Evolutionary conservation across 1,140 invertebrate genomes (phyloP).

Genomic region (Bombus cullumanus): DNA sequence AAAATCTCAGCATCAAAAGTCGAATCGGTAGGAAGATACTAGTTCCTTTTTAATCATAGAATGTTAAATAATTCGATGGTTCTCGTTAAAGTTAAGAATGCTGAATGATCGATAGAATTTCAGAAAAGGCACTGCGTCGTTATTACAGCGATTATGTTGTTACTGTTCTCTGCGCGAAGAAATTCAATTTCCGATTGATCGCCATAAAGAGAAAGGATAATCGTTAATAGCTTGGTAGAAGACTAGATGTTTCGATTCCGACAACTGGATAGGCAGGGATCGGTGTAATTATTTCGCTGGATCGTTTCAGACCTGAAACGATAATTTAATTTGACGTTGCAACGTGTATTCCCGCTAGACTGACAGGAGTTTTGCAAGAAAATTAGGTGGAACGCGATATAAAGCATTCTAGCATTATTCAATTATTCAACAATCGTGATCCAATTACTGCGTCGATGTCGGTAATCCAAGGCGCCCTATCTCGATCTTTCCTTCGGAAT

Average conservation of each 20-base stretch:
- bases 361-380: background rate
- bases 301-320: background rate
- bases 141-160: background rate
- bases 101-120: background rate
- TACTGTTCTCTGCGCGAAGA: background rate
- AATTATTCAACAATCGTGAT: conserved; percentile 22
- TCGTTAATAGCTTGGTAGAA: background rate
- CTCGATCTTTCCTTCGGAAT: conserved; percentile 22
- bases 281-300: background rate
- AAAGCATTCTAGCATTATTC: conserved; percentile 8
- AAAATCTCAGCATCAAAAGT: background rate
- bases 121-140: background rate
- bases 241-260: background rate
- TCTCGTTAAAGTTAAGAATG: background rate
- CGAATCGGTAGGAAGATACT: background rate
- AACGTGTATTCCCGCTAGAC: background rate
- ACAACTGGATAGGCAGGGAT: background rate
- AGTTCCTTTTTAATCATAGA: background rate
- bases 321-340: conserved; percentile 4
- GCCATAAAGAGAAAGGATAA: background rate
- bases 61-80: background rate
- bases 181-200: background rate
- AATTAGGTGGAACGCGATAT: background rate
- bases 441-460: conserved; percentile 14
- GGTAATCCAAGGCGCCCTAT: conserved; percentile 2